Evolutionary conservation across 2,888 invertebrate species (phyloP).

Genomic region (Xanthia togata): DNA sequence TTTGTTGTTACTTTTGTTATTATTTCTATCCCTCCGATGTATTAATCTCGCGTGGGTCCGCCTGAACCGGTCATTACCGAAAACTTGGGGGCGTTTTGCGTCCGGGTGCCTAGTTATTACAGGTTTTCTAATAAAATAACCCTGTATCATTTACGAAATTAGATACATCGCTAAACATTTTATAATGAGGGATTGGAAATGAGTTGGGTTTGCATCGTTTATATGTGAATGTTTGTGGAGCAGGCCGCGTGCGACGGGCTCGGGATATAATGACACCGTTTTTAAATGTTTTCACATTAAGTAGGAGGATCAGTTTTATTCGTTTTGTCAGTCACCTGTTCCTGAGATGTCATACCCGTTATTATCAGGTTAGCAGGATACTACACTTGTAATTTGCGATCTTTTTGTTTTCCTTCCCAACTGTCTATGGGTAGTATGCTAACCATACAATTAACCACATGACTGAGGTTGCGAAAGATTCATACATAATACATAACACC

Average conservation of each 20-base stretch:
- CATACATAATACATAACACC: neutral
- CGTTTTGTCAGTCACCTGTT: constrained; percentile 72
- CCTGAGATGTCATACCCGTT: constrained; percentile 71
- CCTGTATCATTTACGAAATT: constrained; percentile 88
- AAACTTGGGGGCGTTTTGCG: constrained; percentile 89
- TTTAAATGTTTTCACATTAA: constrained; percentile 74
- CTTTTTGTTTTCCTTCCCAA: constrained; percentile 15
- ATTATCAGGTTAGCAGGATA: constrained; percentile 80
- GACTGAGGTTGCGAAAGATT: constrained; percentile 1
- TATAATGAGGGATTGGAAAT: constrained; percentile 86
- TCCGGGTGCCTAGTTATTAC: constrained; percentile 89
- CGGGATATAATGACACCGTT: constrained; percentile 77
- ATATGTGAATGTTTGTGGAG: constrained; percentile 77
- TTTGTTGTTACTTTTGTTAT: constrained; percentile 87
- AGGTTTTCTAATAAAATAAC: constrained; percentile 88
- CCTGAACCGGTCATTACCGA: constrained; percentile 87
- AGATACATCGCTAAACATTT: constrained; percentile 90
- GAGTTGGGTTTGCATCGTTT: constrained; percentile 83
- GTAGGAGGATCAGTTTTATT: constrained; percentile 69
- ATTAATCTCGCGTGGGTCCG: constrained; percentile 88
- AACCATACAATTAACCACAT: constrained; percentile 26
- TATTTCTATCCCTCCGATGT: constrained; percentile 87
- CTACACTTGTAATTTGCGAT: constrained; percentile 67
- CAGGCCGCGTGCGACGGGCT: constrained; percentile 73
- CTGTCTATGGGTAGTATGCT: neutral